Evolutionary conservation across 2,797 vertebrate species (phyloP), one percentile per base, ranked within the genome.

Genomic region (Botia kubotai): DNA sequence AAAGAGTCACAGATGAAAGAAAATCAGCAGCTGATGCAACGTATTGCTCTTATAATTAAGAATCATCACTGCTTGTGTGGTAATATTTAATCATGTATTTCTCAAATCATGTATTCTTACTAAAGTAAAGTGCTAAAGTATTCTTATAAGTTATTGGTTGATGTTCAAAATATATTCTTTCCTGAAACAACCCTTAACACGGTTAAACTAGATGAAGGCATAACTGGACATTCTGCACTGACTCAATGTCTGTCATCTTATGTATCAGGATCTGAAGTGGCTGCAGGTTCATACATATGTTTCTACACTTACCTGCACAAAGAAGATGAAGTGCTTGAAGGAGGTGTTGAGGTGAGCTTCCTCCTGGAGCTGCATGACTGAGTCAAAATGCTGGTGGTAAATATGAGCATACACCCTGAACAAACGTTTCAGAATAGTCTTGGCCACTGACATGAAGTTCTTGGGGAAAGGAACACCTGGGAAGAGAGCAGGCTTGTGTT

Each of bases 291-390:
- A 62, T 14, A 26, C 12, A 21, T 73, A 10, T 68, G 57, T 39
- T 26, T 14, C 7, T 36, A 10, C 74, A 50, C 91, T 88, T 72
- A 98, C 97, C 96, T 98, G 97, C 89, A 98, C 96, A 4, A 98
- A 98, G 93, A 98, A 98, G 90, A 98, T 98, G 93, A 98, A 98
- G 93, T 98, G 97, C 93, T 98, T 98, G 92, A 98, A 98, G 90
- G 97, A 98, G 87, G 97, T 98, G 94, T 98, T 98, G 89, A 98
- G 97, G 86, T 98, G 97, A 46, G 97, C 97, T 91, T 98, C 97
- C 91, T 98, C 97, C 89, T 98, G 97, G 86, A 98, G 94, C 93
- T 97, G 94, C 94, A 97, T 98, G 88, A 98, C 97, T 0, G 97
- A 97, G 83, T 98, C 97, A 69, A 98, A 98, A 92, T 98, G 97